Evolutionary conservation across 1,140 invertebrate genomes (phyloP), one percentile per base, ranked within the genome.

Genomic region (Whitmania pigra): DNA sequence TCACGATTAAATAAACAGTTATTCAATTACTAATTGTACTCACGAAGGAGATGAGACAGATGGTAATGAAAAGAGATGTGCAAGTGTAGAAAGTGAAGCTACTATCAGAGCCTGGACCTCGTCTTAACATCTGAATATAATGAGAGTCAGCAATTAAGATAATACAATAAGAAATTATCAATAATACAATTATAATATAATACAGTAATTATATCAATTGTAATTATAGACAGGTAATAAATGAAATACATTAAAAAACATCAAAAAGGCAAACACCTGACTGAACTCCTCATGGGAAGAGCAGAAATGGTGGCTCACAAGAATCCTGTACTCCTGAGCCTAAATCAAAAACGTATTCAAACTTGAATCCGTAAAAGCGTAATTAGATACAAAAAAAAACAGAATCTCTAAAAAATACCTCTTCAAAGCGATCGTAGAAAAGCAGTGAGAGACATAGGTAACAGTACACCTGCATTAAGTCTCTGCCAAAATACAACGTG

Each of bases 371-470:
- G 11, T 49, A 15, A 49, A 49, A 5, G 43, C 15, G 0, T 49
- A 17, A 17, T 11, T 49, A 49, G 9, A 17, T 15, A 49, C 11
- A 11, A 13, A 49, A 0, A 17, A 11, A 4, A 49, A 13, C 15
- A 15, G 43, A 49, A 49, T 49, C 15, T 49, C 15, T 49, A 49
- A 36, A 36, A 36, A 3, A 49, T 49, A 49, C 43, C 43, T 49
- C 43, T 49, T 49, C 43, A 49, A 49, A 49, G 43, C 43, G 43
- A 63, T 63, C 57, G 57, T 22, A 63, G 15, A 63, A 63, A 18
- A 63, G 57, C 22, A 63, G 15, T 25, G 22, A 25, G 57, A 63
- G 57, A 63, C 57, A 63, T 15, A 63, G 57, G 57, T 63, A 63
- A 31, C 22, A 25, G 29, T 63, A 63, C 22, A 63, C 57, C 18